Conservation (phyloP, 2,113 vertebrate species). For the Mandrillus leucophaeus region DNA sequence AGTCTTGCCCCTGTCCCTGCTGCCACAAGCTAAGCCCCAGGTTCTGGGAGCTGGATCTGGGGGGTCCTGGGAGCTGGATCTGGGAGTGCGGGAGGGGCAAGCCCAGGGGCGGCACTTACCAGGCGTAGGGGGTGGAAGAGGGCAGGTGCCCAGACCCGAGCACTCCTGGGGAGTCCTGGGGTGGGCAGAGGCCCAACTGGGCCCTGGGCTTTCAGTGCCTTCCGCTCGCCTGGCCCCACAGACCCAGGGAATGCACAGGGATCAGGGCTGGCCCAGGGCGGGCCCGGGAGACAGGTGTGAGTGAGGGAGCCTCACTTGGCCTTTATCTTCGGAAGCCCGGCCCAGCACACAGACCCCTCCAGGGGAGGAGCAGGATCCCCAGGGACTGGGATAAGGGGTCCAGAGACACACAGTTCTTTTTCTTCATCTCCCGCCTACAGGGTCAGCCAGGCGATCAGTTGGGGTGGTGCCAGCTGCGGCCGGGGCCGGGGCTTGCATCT, state of each 20-base stretch:
- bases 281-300: background rate
- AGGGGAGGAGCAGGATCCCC: too few species aligned
- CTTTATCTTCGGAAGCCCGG: background rate
- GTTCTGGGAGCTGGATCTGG: background rate
- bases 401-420: background rate
- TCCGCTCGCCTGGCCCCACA: background rate
- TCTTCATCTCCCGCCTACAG: background rate
- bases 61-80: too few species aligned
- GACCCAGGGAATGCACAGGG: background rate
- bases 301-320: background rate
- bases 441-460: constrained; percentile 76
- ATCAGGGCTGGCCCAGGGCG: background rate
- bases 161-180: background rate
- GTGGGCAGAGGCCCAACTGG: too few species aligned
- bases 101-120: background rate
- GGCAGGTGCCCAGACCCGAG: too few species aligned
- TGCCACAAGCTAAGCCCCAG: background rate
- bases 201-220: background rate
- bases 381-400: background rate
- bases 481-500: constrained; percentile 87
- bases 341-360: background rate
- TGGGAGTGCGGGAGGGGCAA: background rate
- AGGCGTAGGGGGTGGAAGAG: too few species aligned
- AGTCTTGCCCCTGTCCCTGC: background rate
- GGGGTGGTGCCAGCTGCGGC: constrained; percentile 88